A percentile compares a stretch with the other conserved stretches of the same genome.
phyloP scores from a whole-genome alignment of 2,797 vertebrate genomes.

The Vespertilio murinus region DNA sequence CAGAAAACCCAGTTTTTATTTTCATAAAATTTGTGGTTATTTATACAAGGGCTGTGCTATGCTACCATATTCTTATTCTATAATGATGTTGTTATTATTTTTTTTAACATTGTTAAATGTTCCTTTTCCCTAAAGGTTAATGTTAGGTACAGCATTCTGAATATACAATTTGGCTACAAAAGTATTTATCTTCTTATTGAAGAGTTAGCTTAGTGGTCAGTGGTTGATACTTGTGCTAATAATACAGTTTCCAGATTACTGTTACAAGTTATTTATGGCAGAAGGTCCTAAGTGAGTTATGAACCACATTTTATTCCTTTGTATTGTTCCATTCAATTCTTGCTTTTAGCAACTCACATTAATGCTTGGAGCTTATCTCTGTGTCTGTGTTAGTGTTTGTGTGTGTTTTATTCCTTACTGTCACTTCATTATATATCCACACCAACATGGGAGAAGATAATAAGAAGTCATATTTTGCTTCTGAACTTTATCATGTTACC shows the following conservation, averaged over 20 bases:
- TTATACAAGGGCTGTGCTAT: conserved; percentile 83
- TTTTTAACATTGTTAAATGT: conserved; percentile 76
- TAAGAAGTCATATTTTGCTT: conserved; percentile 44
- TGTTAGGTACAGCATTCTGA: conserved; percentile 82
- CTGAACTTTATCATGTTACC: conserved; percentile 50
- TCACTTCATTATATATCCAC: not conserved
- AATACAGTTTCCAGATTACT: conserved; percentile 54
- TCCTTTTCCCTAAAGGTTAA: conserved; percentile 81
- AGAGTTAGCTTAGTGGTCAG: conserved; percentile 82
- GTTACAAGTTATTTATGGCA: conserved; percentile 70
- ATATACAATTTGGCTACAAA: conserved; percentile 84
- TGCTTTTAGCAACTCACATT: not conserved
- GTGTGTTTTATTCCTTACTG: not conserved
- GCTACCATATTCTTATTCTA: conserved; percentile 77
- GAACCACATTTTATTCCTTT: conserved; percentile 60
- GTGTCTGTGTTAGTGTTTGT: not conserved
- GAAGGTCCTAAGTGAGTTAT: conserved; percentile 66
- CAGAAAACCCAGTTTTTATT: conserved; percentile 71
- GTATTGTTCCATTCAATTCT: conserved; percentile 11
- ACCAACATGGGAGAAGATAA: not conserved
- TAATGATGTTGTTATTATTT: conserved; percentile 50
- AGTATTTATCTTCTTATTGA: conserved; percentile 79
- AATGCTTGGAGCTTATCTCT: conserved; percentile 77
- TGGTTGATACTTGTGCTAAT: conserved; percentile 73
- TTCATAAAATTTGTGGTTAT: conserved; percentile 69